Evolutionary conservation across 2,888 invertebrate genomes (phyloP).

Genomic region (Aelia acuminata): DNA sequence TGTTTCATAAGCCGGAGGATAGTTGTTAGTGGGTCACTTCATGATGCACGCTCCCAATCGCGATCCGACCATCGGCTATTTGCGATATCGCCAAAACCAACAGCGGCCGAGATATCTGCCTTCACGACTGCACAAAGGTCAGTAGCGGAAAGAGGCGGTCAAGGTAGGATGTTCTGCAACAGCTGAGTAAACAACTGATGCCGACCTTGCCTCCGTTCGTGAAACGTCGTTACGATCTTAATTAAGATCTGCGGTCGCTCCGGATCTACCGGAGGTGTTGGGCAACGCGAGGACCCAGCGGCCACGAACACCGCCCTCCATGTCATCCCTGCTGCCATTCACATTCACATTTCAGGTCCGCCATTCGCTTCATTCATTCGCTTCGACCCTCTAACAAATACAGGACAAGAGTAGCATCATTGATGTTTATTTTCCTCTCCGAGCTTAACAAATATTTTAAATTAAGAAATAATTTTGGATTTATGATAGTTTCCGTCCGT

Average conservation of each 20-base stretch:
- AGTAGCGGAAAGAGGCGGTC: conserved; percentile 44
- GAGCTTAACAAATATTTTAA: too few relatives aligned
- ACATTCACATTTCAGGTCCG: not conserved
- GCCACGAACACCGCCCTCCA: conserved; percentile 47
- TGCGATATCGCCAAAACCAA: conserved; percentile 44
- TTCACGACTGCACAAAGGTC: conserved; percentile 56
- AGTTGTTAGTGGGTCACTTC: conserved; percentile 41
- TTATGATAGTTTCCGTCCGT: too few relatives aligned
- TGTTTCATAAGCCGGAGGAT: conserved; percentile 11
- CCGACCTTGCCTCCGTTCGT: conserved; percentile 50
- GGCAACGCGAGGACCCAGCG: conserved; percentile 38
- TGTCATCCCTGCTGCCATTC: not conserved
- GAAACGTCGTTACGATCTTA: conserved; percentile 39
- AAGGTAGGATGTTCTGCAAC: conserved; percentile 56
- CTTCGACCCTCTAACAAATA: too few relatives aligned
- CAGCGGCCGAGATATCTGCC: conserved; percentile 41
- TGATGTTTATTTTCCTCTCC: too few relatives aligned
- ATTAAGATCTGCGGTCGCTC: conserved; percentile 52
- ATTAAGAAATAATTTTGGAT: too few relatives aligned
- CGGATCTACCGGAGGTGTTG: conserved; percentile 14
- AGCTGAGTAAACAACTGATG: conserved; percentile 27
- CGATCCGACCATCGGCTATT: conserved; percentile 26
- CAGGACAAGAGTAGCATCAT: too few relatives aligned
- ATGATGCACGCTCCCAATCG: conserved; percentile 37
- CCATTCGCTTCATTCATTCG: not conserved